phyloP scores from a whole-genome alignment of 2,888 invertebrate genomes.

The Dromius quadrimaculatus region DNA sequence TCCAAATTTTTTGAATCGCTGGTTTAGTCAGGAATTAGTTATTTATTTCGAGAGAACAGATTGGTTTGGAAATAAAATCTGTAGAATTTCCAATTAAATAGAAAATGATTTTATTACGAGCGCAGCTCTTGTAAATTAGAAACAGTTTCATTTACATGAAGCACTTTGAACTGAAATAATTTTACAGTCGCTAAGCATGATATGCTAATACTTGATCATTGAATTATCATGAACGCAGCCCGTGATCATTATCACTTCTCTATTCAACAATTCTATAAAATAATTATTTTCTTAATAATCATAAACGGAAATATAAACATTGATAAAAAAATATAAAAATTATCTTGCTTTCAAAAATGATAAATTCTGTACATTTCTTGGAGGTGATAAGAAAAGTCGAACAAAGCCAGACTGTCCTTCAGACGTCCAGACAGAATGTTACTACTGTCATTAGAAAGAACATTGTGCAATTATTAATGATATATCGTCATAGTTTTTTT shows the following conservation, averaged over 20 bases:
- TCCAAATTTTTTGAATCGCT: too few species aligned
- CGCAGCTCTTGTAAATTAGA: not conserved
- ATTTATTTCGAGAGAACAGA: too few species aligned
- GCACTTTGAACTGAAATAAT: slow-evolving; percentile 11
- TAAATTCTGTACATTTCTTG: not conserved
- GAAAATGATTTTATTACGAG: too few species aligned
- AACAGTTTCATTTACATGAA: slow-evolving; percentile 1
- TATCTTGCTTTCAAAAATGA: not conserved
- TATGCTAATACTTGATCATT: slow-evolving; percentile 10
- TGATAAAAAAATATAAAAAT: slow-evolving; percentile 9
- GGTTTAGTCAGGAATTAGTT: too few species aligned
- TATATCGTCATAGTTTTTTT: not conserved
- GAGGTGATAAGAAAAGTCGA: not conserved
- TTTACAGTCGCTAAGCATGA: slow-evolving; percentile 10
- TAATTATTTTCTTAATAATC: not conserved
- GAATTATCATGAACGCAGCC: slow-evolving; percentile 3
- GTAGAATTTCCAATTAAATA: too few species aligned
- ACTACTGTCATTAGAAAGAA: slow-evolving; percentile 1
- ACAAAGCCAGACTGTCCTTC: slow-evolving; percentile 22
- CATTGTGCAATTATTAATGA: not conserved
- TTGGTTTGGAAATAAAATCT: too few species aligned
- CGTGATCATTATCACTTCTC: slow-evolving; percentile 6
- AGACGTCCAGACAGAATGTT: slow-evolving; percentile 15
- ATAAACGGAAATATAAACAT: slow-evolving; percentile 16
- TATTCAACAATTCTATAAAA: slow-evolving; percentile 1